Conservation (phyloP, 2,888 invertebrate genomes). For the Andrena camellia region DNA sequence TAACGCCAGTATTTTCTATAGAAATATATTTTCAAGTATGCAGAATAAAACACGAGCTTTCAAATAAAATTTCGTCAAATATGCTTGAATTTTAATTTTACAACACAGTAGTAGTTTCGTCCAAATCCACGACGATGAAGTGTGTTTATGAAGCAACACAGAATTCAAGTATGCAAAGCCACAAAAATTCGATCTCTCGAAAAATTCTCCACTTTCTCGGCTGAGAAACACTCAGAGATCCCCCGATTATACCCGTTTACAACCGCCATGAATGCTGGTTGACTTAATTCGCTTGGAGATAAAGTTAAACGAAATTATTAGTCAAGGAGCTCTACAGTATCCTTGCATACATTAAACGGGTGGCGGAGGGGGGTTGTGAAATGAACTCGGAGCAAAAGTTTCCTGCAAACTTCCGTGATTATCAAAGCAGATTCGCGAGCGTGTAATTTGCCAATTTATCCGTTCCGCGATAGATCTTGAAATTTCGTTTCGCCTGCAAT, state of each 20-base stretch:
- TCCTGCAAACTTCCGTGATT: conserved; percentile 15
- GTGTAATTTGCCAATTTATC: conserved; percentile 5
- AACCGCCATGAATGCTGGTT: conserved; percentile 29
- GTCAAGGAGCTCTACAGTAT: conserved; percentile 28
- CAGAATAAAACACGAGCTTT: too few relatives aligned
- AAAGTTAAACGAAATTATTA: conserved; percentile 37
- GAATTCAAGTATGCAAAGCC: too few relatives aligned
- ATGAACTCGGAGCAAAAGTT: conserved; percentile 22
- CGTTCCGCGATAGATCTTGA: background rate
- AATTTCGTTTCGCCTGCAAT: background rate
- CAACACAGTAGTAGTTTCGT: too few relatives aligned
- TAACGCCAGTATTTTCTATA: too few relatives aligned
- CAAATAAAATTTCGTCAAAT: too few relatives aligned
- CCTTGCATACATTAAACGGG: conserved; percentile 31
- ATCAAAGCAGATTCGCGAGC: conserved; percentile 21
- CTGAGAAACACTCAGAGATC: conserved; percentile 14
- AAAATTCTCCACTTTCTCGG: background rate
- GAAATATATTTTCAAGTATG: too few relatives aligned
- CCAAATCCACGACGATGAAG: too few relatives aligned
- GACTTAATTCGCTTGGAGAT: conserved; percentile 21
- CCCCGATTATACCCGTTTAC: conserved; percentile 12
- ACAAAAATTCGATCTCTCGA: too few relatives aligned
- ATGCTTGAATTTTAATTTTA: too few relatives aligned
- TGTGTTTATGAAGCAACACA: too few relatives aligned
- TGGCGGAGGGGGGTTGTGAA: background rate